phyloP scores from a whole-genome alignment of 2,797 vertebrate species.

The Halcyon badia region DNA sequence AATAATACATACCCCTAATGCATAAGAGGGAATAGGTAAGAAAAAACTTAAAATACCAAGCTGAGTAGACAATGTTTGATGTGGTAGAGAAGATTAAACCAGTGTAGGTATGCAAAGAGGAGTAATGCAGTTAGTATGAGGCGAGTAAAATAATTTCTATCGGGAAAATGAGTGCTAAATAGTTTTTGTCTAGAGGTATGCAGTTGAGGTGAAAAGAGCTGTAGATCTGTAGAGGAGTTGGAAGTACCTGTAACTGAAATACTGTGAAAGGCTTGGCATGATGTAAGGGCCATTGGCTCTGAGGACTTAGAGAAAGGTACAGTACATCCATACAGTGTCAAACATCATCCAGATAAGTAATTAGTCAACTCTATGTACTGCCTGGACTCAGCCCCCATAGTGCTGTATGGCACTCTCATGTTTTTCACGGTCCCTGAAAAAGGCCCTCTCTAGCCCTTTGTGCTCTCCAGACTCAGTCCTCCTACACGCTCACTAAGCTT shows the following conservation, averaged over 20 bases:
- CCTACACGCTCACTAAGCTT: fast-evolving
- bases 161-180: neutral
- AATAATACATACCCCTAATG: neutral
- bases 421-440: neutral
- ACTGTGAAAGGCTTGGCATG: neutral
- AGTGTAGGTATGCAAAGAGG: neutral
- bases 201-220: neutral
- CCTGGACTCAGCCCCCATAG: neutral
- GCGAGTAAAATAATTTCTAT: neutral
- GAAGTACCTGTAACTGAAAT: neutral
- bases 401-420: neutral
- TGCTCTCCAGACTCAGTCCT: neutral
- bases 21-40: neutral
- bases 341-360: neutral
- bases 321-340: neutral
- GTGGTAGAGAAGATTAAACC: neutral
- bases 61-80: neutral
- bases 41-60: neutral
- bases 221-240: neutral
- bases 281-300: neutral
- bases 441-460: neutral
- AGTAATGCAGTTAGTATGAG: neutral
- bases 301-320: neutral
- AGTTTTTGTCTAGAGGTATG: neutral
- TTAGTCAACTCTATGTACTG: neutral